A percentile compares a stretch with the other conserved stretches of the same genome.
Evolutionary conservation across 2,888 invertebrate species (phyloP).

Genomic region (Epinotia demarniana): DNA sequence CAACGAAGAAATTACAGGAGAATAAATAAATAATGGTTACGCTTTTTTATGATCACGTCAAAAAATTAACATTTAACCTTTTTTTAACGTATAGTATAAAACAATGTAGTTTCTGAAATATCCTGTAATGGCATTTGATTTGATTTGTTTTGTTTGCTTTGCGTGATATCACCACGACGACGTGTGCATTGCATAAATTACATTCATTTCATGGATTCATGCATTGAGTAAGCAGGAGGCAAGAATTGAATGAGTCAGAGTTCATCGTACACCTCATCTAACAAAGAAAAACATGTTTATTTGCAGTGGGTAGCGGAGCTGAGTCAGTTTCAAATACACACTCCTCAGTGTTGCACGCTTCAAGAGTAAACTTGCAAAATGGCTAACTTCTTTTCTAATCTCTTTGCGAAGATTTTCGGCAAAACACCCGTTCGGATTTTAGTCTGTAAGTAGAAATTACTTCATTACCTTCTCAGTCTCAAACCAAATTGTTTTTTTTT

Average conservation of each 20-base stretch:
- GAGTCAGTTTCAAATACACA: constrained; percentile 12
- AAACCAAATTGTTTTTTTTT: background rate
- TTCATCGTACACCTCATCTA: background rate
- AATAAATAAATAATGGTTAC: no score
- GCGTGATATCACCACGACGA: background rate
- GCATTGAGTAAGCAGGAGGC: background rate
- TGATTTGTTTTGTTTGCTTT: background rate
- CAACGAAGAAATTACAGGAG: no score
- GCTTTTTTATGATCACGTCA: no score
- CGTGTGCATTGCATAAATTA: no score
- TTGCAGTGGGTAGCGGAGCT: constrained; percentile 1
- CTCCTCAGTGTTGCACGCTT: background rate
- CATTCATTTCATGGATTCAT: no score
- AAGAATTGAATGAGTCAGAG: constrained; percentile 3
- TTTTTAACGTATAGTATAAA: no score
- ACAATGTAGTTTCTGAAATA: background rate
- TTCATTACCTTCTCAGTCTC: background rate
- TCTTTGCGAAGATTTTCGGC: constrained; percentile 28
- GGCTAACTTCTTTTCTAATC: constrained; percentile 31
- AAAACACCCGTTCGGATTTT: constrained; percentile 26
- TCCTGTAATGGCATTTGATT: background rate
- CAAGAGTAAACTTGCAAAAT: constrained; percentile 3
- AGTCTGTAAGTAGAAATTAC: constrained; percentile 13
- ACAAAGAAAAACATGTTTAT: constrained; percentile 11
- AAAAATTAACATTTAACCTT: no score